phyloP scores from a whole-genome alignment of 2,888 invertebrate genomes.

The Drosophila ustulata region DNA sequence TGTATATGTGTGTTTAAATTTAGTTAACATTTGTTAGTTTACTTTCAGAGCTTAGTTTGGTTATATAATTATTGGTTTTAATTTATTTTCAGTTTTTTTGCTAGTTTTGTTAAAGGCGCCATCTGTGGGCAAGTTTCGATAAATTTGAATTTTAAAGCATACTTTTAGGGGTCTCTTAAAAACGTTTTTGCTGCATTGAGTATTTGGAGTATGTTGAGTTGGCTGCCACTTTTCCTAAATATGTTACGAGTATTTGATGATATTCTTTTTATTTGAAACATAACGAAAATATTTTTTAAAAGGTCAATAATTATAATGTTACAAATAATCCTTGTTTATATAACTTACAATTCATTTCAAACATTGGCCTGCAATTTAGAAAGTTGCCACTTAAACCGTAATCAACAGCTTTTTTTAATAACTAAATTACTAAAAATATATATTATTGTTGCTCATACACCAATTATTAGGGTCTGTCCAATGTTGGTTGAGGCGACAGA shows the following conservation, averaged over 20 bases:
- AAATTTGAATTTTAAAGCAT: slow-evolving; percentile 6
- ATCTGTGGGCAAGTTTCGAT: not conserved
- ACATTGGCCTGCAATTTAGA: not conserved
- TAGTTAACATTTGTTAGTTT: not conserved
- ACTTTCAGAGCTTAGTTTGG: not conserved
- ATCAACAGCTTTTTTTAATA: not conserved
- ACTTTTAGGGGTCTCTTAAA: slow-evolving; percentile 7
- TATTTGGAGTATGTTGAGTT: not conserved
- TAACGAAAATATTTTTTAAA: too few species aligned
- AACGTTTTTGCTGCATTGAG: too few species aligned
- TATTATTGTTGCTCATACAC: not conserved
- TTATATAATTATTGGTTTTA: not conserved
- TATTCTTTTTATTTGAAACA: too few species aligned
- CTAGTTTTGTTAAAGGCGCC: slow-evolving; percentile 2
- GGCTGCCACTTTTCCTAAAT: not conserved
- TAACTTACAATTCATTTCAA: not conserved
- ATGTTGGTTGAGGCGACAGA: slow-evolving; percentile 23
- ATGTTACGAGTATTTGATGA: too few species aligned
- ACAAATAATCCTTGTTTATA: not conserved
- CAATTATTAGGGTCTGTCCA: not conserved
- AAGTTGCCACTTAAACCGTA: not conserved
- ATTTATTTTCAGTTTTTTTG: too few species aligned
- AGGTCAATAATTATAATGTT: too few species aligned
- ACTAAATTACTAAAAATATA: slow-evolving; percentile 1
- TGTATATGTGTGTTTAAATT: not conserved